Conservation (phyloP, 2,113 vertebrate species). For the Ceyx melanurus region DNA sequence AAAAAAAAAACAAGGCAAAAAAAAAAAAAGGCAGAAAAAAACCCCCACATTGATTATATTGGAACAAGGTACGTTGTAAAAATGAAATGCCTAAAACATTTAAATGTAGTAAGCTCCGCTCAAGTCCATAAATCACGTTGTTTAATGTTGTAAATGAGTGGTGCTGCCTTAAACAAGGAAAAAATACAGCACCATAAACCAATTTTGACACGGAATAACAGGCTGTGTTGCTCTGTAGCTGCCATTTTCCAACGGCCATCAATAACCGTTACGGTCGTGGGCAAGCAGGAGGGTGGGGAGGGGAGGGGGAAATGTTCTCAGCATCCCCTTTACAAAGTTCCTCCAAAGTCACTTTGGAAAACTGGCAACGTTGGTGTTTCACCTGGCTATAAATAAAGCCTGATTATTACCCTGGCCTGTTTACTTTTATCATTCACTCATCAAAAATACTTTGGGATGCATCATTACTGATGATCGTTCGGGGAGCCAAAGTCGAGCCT, state of each 20-base stretch:
- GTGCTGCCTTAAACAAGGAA: slow-evolving; percentile 73
- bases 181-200: slow-evolving; percentile 74
- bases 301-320: slow-evolving; percentile 34
- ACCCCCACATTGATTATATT: slow-evolving; percentile 77
- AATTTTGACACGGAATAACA: slow-evolving; percentile 73
- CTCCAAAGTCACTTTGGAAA: slow-evolving; percentile 80
- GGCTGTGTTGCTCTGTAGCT: slow-evolving; percentile 60
- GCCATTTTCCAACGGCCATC: slow-evolving; percentile 70
- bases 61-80: slow-evolving; percentile 76
- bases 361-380: slow-evolving; percentile 12
- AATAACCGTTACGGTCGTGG: slow-evolving; percentile 73
- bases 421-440: slow-evolving; percentile 75
- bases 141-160: slow-evolving; percentile 76
- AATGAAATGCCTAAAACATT: slow-evolving; percentile 77
- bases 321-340: slow-evolving; percentile 73
- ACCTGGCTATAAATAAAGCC: slow-evolving; percentile 72
- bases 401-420: slow-evolving; percentile 72
- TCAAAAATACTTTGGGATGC: slow-evolving; percentile 62
- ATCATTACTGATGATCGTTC: slow-evolving; percentile 50
- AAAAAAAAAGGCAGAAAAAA: not conserved
- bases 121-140: slow-evolving; percentile 75
- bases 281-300: slow-evolving; percentile 54
- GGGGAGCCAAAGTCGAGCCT: slow-evolving; percentile 35
- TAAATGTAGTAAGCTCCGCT: slow-evolving; percentile 75
- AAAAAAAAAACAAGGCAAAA: no score